Evolutionary conservation across 64 coral and sea anemone genomes (phyloP).

Genomic region (Trachythela sp.): DNA sequence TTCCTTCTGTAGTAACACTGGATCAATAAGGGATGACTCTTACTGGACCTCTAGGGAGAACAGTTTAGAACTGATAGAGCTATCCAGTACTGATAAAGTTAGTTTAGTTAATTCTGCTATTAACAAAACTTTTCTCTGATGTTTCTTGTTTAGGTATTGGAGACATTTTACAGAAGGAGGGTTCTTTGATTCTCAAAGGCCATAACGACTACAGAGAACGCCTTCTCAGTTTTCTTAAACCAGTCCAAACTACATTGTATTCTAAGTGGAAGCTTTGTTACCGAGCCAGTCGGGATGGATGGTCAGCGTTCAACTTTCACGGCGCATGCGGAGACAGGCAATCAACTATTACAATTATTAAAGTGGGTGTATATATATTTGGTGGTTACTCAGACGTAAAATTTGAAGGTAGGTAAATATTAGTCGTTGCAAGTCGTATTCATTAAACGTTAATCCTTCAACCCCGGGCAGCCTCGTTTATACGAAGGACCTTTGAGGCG

Average conservation of each 20-base stretch:
- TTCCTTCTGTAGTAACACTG: too few species aligned
- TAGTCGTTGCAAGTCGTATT: too few species aligned
- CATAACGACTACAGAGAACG: neutral
- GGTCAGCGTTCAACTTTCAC: conserved; percentile 6
- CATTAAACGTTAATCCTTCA: too few species aligned
- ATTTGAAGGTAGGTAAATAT: neutral
- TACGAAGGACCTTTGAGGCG: too few species aligned
- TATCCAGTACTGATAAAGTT: too few species aligned
- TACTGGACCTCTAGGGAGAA: too few species aligned
- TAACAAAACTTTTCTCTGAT: too few species aligned
- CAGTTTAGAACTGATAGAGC: too few species aligned
- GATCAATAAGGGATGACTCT: too few species aligned
- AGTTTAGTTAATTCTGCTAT: too few species aligned
- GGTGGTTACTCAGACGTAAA: neutral
- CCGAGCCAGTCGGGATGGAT: neutral
- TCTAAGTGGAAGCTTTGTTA: conserved; percentile 2
- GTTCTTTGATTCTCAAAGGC: neutral
- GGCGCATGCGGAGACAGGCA: neutral
- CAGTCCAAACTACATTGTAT: neutral
- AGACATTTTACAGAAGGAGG: neutral
- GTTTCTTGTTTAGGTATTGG: conserved; percentile 10
- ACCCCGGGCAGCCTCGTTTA: too few species aligned
- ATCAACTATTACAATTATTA: conserved; percentile 7
- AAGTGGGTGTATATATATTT: neutral
- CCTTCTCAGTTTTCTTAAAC: neutral